Evolutionary conservation across 2,888 invertebrate genomes (phyloP), one percentile per base, ranked within the genome.

Genomic region (Acrobasis repandana): DNA sequence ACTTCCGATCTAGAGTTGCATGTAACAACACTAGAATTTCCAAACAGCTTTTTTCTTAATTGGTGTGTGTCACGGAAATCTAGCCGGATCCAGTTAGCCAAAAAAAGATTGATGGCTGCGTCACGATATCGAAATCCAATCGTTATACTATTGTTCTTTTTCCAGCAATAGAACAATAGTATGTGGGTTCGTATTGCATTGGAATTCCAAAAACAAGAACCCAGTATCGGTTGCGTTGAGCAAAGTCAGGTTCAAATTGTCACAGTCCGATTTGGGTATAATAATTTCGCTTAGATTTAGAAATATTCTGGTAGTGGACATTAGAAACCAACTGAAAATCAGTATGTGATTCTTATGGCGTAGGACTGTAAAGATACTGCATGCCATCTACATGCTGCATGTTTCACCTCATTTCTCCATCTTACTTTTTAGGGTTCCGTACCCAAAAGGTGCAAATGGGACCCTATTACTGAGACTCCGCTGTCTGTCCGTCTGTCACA

Each of bases 71-170:
- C 38, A 38, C 20, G 18, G 16, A 54, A 54, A 18, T 18, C 14
- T 10, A 16, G 10, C 18, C 36, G 14, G 20, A 38, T 54, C 5
- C 15, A 14, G 11, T 43, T 36, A 2, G 20, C 36, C 11, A 52
- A 52, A 52, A 54, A 54, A 54, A 11, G 11, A n/a, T n/a, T n/a
- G 38, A 38, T 54, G n/a, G 38, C 38, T 16, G 18, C 10, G 18
- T 14, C 54, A 16, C 36, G 38, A 38, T 20, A 43, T 16, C 38
- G 38, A 38, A 16, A 54, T 38, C 18, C 52, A 54, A 54, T 54
- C 52, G 36, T 34, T 36, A n/a, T 43, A 43, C 43, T 43, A 43
- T 43, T 52, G 34, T 36, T 8, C 16, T 52, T 52, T 52, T 54
- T 54, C 20, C 14, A 18, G 11, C 18, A 9, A 18, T 2, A 18